A percentile compares a stretch with the other conserved stretches of the same genome.
Conservation (phyloP, 2,797 vertebrate species). For the Coccyzus lansbergi region DNA sequence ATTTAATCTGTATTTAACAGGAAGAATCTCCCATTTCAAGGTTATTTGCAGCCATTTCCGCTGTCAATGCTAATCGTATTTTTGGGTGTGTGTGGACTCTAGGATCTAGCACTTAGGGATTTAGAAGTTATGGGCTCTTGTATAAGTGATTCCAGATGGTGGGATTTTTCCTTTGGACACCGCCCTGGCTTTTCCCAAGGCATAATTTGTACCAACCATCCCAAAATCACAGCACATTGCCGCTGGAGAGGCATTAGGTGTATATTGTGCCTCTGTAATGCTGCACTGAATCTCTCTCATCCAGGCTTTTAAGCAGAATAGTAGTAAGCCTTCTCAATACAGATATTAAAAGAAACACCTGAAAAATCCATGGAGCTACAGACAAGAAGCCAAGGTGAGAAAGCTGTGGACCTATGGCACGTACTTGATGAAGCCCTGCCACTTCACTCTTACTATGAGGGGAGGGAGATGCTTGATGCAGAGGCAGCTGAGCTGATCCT, state of each 20-base stretch:
- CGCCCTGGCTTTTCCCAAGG: not conserved
- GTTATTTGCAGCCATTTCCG: not conserved
- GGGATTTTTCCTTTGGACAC: not conserved
- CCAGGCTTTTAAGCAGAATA: not conserved
- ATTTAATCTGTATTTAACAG: conserved; percentile 19
- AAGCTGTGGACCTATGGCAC: not conserved
- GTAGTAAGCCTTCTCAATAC: not conserved
- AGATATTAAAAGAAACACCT: not conserved
- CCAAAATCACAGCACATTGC: accelerated
- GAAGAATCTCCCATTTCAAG: not conserved
- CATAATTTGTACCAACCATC: not conserved
- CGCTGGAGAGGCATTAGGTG: not conserved
- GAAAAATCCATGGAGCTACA: not conserved
- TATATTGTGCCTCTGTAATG: not conserved
- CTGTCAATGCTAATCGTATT: not conserved
- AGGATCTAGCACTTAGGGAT: not conserved
- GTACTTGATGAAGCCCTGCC: not conserved
- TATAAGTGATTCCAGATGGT: conserved; percentile 18
- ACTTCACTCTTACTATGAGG: not conserved
- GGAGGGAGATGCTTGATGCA: not conserved
- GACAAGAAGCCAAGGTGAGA: not conserved
- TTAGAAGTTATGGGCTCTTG: not conserved
- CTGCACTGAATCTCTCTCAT: not conserved
- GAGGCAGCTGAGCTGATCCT: not conserved
- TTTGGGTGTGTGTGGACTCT: not conserved